phyloP scores from a whole-genome alignment of 2,797 vertebrate species.

The Aphelocoma californica region DNA sequence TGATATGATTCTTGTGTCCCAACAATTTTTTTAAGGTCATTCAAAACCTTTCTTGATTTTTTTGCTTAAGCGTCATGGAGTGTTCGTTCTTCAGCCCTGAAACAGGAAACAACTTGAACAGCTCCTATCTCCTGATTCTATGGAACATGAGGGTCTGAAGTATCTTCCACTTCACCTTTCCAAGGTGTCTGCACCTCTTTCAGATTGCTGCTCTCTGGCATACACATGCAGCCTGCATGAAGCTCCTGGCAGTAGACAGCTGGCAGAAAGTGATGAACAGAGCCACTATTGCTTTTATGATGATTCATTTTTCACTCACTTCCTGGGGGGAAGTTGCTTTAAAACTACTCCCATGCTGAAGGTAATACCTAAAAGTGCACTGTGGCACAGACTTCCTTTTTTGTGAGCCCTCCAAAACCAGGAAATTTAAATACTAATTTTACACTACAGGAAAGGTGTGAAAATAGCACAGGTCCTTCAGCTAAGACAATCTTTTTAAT shows the following conservation, averaged over 20 bases:
- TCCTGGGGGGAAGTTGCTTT: neutral
- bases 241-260: neutral
- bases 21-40: neutral
- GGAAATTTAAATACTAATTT: neutral
- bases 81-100: neutral
- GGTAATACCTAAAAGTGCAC: neutral
- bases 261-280: neutral
- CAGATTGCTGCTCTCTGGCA: neutral
- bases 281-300: neutral
- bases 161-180: neutral
- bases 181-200: rapidly evolving
- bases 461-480: neutral
- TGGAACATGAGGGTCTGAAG: neutral
- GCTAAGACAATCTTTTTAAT: neutral
- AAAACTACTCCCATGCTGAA: neutral
- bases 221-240: neutral
- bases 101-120: neutral
- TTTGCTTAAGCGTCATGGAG: neutral
- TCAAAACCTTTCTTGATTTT: neutral
- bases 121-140: neutral
- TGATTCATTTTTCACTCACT: neutral
- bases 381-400: neutral
- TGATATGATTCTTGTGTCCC: neutral
- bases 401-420: neutral
- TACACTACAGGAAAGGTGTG: neutral